Evolutionary conservation across 2,888 invertebrate species (phyloP), one percentile per base, ranked within the genome.

Genomic region (Isoperla grammatica): DNA sequence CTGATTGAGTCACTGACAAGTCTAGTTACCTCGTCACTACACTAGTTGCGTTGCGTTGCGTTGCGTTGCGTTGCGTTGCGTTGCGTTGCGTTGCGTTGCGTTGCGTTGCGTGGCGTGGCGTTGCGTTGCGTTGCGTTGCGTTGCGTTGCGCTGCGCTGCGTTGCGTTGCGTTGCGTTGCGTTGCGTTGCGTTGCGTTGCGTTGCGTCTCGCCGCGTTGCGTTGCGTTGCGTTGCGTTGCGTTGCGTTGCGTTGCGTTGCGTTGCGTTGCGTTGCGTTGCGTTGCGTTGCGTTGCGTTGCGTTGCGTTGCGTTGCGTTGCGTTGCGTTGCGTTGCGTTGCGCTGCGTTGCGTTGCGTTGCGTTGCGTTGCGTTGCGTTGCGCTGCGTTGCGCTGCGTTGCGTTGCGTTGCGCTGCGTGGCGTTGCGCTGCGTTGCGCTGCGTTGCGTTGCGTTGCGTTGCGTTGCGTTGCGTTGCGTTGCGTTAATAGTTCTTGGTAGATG

Each of bases 191-290:
- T n/a, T n/a, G n/a, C n/a, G n/a, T n/a, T n/a, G n/a, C n/a, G n/a
- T n/a, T n/a, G n/a, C n/a, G n/a, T n/a, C n/a, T n/a, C n/a, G n/a
- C n/a, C n/a, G n/a, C n/a, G 42, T n/a, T 9, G 4, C 4, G 42
- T n/a, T 11, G 40, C 40, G n/a, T 3, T 40, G 40, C 40, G 40
- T 40, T 40, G 40, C 40, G 40, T 40, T 40, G 40, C 40, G 40
- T 40, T 40, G 40, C 40, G 40, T 40, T 40, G 40, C 40, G 40
- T 40, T 40, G 40, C 40, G 40, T 40, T 40, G 40, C 40, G 40
- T 40, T 40, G 40, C 40, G 40, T 40, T 40, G 40, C 40, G 40
- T 40, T 40, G 40, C 40, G 40, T 40, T 40, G 40, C 40, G 40
- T 40, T 40, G 40, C 40, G 40, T 40, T 40, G 40, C 40, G 40